Evolutionary conservation across 2,888 invertebrate species (phyloP).

Genomic region (Biston stratarius): DNA sequence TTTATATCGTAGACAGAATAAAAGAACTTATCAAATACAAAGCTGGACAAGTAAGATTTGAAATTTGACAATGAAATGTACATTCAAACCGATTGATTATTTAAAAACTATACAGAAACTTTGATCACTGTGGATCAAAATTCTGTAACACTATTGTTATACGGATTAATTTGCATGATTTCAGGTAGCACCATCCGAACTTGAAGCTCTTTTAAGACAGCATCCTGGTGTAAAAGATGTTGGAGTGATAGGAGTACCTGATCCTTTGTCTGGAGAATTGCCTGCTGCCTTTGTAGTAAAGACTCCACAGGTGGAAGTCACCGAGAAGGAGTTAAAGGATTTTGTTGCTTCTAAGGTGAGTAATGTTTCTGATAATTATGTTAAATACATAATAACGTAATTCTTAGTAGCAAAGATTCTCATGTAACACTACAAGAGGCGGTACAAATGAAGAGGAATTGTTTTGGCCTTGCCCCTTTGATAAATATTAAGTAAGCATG

Average conservation of each 20-base stretch:
- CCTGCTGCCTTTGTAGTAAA: constrained; percentile 72
- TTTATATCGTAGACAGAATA: constrained; percentile 69
- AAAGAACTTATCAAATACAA: constrained; percentile 78
- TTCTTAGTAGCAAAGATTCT: too few species aligned
- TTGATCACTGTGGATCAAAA: neutral
- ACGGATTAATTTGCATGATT: neutral
- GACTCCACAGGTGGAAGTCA: constrained; percentile 51
- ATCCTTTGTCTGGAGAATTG: constrained; percentile 65
- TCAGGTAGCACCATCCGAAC: constrained; percentile 72
- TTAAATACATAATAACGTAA: too few species aligned
- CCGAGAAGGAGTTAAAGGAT: constrained; percentile 64
- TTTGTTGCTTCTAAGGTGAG: constrained; percentile 63
- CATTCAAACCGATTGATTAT: too few species aligned
- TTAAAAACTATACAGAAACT: neutral
- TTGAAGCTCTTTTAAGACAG: constrained; percentile 66
- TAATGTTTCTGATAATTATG: neutral
- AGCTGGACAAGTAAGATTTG: constrained; percentile 64
- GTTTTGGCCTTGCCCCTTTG: too few species aligned
- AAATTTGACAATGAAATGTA: too few species aligned
- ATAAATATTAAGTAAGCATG: too few species aligned
- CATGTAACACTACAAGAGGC: too few species aligned
- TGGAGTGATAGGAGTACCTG: constrained; percentile 67
- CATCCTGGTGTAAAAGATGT: constrained; percentile 69
- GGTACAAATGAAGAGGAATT: too few species aligned
- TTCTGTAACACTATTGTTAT: neutral